These are phyloP conservation scores for Caerostris darwini DNA, from an alignment of 1,140 invertebrate species.

Conservation along the genomic window DNA sequence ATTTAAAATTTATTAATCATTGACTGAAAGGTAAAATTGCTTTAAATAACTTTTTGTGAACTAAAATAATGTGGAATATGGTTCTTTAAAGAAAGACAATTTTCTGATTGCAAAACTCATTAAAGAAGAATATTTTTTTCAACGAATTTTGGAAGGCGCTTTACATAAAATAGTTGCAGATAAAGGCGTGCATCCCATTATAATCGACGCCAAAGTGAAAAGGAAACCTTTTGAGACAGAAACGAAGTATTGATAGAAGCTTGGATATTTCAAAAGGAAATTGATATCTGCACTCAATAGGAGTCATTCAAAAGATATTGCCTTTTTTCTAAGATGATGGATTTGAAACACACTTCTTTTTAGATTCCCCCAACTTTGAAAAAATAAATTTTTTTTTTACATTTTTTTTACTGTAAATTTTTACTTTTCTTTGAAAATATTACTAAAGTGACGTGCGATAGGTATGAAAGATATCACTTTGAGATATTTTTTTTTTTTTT, in stretches of 20 bases:
- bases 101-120: too few species aligned
- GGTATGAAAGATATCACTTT: neutral
- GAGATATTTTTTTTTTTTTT: too few species aligned
- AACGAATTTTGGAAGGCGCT: too few species aligned
- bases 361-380: neutral
- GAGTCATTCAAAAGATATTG: neutral
- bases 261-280: neutral
- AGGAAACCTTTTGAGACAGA: neutral
- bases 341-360: neutral
- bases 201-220: neutral
- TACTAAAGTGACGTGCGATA: neutral
- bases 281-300: conserved; percentile 1
- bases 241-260: neutral
- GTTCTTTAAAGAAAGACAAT: too few species aligned
- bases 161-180: too few species aligned
- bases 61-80: too few species aligned
- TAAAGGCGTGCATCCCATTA: neutral
- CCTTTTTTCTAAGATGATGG: neutral
- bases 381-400: neutral
- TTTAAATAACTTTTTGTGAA: too few species aligned
- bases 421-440: neutral
- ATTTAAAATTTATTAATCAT: too few species aligned
- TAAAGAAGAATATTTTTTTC: too few species aligned
- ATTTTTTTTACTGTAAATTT: neutral
- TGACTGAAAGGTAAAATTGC: too few species aligned